A percentile compares a stretch with the other conserved stretches of the same genome.
Evolutionary conservation across 2,113 vertebrate genomes (phyloP).

Genomic region (Scopus umbretta): DNA sequence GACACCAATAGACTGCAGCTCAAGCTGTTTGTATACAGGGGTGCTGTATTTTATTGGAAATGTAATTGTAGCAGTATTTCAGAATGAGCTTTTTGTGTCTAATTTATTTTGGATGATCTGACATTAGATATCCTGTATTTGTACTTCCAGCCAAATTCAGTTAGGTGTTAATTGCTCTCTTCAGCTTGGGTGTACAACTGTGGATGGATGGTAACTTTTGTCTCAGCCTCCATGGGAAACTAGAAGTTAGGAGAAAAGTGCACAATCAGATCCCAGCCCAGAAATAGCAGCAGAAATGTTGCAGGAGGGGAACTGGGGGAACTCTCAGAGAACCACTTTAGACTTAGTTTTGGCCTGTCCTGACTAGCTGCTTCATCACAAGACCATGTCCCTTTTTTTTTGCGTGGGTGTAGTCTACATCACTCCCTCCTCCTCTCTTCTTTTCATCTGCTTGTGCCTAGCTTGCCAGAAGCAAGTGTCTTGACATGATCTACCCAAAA

Average conservation of each 20-base stretch:
- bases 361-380: background rate
- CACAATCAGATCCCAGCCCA: background rate
- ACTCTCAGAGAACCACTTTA: background rate
- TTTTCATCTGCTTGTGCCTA: background rate
- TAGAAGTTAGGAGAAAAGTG: background rate
- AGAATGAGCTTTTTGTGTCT: background rate
- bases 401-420: background rate
- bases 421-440: background rate
- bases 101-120: background rate
- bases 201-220: background rate
- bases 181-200: background rate
- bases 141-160: background rate
- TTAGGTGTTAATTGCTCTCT: background rate
- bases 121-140: background rate
- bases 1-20: background rate
- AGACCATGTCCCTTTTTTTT: background rate
- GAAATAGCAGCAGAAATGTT: background rate
- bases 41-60: background rate
- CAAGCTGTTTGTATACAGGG: background rate
- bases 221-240: background rate
- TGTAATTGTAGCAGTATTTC: background rate
- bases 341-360: background rate
- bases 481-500: background rate
- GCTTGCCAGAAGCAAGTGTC: background rate
- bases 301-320: background rate